These are phyloP conservation scores for Drosophila falleni DNA, from an alignment of 2,888 invertebrate genomes.

Conservation along the genomic window DNA sequence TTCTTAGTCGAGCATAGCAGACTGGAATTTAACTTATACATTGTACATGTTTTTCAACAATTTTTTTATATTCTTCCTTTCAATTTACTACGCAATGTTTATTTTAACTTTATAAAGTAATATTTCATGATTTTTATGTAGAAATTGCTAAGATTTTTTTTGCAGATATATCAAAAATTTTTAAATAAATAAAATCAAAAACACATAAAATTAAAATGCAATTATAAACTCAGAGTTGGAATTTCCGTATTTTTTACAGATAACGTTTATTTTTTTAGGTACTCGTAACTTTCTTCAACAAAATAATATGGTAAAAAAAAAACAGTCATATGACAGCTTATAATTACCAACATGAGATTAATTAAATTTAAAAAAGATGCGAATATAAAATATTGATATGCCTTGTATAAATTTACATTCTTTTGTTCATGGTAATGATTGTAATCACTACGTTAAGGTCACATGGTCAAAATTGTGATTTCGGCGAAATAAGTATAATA, in stretches of 20 bases:
- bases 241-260: neutral
- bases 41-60: neutral
- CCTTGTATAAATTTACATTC: neutral
- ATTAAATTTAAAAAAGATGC: neutral
- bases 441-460: constrained; percentile 34
- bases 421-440: neutral
- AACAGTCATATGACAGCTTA: neutral
- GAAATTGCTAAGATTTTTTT: neutral
- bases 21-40: neutral
- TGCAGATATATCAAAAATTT: neutral
- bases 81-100: constrained; percentile 23
- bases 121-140: constrained; percentile 2
- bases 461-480: constrained; percentile 31
- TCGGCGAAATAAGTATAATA: constrained; percentile 21
- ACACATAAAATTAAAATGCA: neutral
- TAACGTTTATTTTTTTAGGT: neutral
- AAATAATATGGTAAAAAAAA: neutral
- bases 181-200: neutral
- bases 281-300: neutral
- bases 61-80: constrained; percentile 19
- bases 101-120: constrained; percentile 17
- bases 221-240: neutral
- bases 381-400: constrained; percentile 10
- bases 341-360: constrained; percentile 1
- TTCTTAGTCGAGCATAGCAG: neutral